Base-by-base conservation (phyloP, 1,140 invertebrate species). In the Philaenus spumarius region DNA sequence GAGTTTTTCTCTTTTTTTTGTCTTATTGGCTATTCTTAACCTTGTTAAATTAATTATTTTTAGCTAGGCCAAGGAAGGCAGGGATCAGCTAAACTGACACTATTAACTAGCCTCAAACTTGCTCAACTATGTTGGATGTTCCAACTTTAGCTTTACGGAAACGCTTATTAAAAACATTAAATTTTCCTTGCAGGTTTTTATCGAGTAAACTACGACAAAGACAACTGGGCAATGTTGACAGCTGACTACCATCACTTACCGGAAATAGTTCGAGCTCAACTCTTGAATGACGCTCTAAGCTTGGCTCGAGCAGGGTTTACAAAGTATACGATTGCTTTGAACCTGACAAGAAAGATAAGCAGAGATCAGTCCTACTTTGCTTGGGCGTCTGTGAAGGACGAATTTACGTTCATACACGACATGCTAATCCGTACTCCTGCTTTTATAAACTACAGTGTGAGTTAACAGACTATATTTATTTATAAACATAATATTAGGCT, bases 231-330 rank as follows among this genome's bases (percentile, higher is more conserved):
- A 23, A 67, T 76, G 0, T 69, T 90, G 0, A 78, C 77, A 15
- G 64, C 37, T 68, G 11, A 39, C 65, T 12, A 37, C 0, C 24
- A 9, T 7, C 24, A 42, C 11, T 78, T 85, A 42, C 62, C 70
- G 23, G 50, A 62, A 6, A 66, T 74, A 1, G 82, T 79, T 56
- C 67, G 84, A 61, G 82, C 80, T 7, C 79, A 82, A 57, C 72
- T 86, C 14, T 64, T 85, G 9, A 78, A 83, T 60, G 82, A 85
- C 65, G 72, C 78, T 2, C 77, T 82, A 55, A 80, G 78, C 60
- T 65, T 84, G 26, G 79, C 75, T 0, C 70, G 70, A 59, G 67
- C 67, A 1, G 73, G 71, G 9, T 66, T 70, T 4, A 20, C 76
- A 0, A 54, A 72, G 15, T 81, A 82, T 42, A 61, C 64, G 0